These are phyloP conservation scores for Eriocheir sinensis DNA, from an alignment of 1,140 invertebrate genomes.

Conservation along the genomic window DNA sequence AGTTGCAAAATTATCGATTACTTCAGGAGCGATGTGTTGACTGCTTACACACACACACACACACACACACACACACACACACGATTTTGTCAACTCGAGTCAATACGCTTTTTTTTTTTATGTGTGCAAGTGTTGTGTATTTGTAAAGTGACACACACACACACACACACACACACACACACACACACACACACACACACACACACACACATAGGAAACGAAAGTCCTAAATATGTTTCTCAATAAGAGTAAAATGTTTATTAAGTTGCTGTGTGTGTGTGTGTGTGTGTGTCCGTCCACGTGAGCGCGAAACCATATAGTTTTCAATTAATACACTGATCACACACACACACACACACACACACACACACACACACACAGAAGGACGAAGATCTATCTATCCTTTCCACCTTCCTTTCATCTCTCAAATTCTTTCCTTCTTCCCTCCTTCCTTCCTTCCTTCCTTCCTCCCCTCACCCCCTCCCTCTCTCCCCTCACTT, in stretches of 20 bases:
- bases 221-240: too few species aligned
- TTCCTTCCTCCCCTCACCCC: background rate
- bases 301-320: background rate
- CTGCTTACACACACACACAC: background rate
- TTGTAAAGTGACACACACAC: background rate
- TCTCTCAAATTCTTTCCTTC: background rate
- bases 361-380: slow-evolving; percentile 38
- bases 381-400: too few species aligned
- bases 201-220: too few species aligned
- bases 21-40: background rate
- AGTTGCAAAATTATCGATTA: background rate
- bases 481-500: background rate
- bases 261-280: slow-evolving; percentile 32
- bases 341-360: background rate
- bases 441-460: background rate
- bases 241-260: too few species aligned
- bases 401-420: background rate
- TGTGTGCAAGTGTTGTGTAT: slow-evolving; percentile 23
- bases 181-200: too few species aligned
- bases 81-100: background rate
- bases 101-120: background rate
- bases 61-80: slow-evolving; percentile 12
- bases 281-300: background rate
- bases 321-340: background rate
- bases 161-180: background rate